These are phyloP conservation scores for Eulemur rufifrons DNA, from an alignment of 2,113 vertebrate species.

Conservation along the genomic window DNA sequence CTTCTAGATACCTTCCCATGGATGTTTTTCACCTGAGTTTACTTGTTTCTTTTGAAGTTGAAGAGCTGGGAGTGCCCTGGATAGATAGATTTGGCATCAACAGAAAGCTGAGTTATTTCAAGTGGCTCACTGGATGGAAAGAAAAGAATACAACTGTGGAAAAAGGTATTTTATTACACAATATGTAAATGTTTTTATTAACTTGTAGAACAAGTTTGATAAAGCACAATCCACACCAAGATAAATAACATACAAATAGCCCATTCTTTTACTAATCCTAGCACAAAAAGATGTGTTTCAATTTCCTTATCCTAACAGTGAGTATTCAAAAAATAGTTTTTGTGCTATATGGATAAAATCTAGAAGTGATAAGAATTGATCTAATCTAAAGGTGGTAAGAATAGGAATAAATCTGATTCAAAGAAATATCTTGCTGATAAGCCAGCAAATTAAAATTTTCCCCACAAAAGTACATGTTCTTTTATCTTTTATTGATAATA, in stretches of 20 bases:
- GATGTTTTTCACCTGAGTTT: neutral
- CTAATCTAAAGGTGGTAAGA: neutral
- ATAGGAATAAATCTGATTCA: neutral
- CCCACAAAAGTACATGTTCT: neutral
- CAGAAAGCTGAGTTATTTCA: conserved; percentile 76
- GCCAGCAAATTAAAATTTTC: neutral
- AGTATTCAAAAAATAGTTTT: neutral
- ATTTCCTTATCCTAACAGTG: neutral
- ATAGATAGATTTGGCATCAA: conserved; percentile 68
- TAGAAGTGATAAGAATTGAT: neutral
- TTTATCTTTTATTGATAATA: neutral
- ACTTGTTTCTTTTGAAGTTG: conserved; percentile 56
- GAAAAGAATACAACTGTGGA: conserved; percentile 52
- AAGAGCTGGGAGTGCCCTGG: conserved; percentile 53
- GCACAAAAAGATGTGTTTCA: neutral
- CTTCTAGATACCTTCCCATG: neutral
- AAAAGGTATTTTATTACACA: conserved; percentile 67
- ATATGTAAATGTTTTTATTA: neutral
- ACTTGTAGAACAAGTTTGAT: conserved; percentile 10
- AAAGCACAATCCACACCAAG: neutral
- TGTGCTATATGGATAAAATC: neutral
- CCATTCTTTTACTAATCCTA: neutral
- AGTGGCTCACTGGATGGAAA: conserved; percentile 57
- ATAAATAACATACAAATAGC: neutral
- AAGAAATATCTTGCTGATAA: neutral